A percentile compares a stretch with the other conserved stretches of the same genome.
Evolutionary conservation across 2,113 vertebrate genomes (phyloP).

Genomic region (Ciconia boyciana): DNA sequence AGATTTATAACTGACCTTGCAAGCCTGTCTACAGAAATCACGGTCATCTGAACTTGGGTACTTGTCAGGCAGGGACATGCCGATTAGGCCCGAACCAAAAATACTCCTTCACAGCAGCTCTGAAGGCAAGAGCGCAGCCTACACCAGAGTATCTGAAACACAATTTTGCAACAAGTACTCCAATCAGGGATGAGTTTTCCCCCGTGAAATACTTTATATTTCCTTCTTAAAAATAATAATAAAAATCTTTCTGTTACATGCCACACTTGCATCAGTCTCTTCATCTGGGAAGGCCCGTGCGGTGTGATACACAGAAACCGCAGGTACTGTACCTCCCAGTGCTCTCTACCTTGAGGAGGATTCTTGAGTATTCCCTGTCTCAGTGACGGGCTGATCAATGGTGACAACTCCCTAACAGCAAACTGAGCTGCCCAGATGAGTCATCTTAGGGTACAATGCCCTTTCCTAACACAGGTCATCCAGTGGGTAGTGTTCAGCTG

Average conservation of each 20-base stretch:
- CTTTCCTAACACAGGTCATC: neutral
- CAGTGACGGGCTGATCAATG: neutral
- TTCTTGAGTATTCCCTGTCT: fast-evolving
- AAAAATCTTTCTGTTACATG: neutral
- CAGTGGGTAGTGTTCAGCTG: neutral
- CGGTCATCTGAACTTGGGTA: fast-evolving
- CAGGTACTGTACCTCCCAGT: neutral
- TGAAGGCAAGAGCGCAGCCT: neutral
- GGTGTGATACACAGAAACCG: fast-evolving
- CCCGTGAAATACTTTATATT: neutral
- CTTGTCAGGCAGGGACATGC: neutral
- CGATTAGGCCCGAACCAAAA: neutral
- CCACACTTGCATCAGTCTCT: neutral
- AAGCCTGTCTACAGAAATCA: neutral
- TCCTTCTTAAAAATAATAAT: neutral
- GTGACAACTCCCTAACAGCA: neutral
- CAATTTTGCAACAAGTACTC: neutral
- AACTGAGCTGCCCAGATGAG: neutral
- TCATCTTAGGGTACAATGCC: neutral
- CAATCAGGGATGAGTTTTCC: neutral
- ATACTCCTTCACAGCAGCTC: neutral
- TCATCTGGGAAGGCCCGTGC: neutral
- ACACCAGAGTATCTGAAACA: neutral
- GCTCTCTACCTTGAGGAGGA: neutral
- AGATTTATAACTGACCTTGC: neutral